Evolutionary conservation across 1,140 invertebrate genomes (phyloP), one percentile per base, ranked within the genome.

Genomic region (Leptopilina clavipes): DNA sequence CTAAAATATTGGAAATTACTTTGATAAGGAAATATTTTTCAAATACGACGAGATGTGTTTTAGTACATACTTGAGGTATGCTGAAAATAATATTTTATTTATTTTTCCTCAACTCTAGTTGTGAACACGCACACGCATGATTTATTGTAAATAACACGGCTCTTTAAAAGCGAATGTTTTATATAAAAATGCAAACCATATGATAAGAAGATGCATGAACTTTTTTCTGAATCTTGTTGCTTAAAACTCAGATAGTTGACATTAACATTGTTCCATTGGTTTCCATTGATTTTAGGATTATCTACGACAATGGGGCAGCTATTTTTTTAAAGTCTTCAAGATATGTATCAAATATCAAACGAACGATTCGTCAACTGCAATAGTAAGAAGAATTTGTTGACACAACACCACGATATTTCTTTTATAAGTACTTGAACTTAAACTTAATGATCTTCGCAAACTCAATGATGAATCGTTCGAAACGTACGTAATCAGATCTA

Each of bases 241-340:
- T 74, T 80, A 31, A 72, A 75, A 71, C 25, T 65, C 12, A 43
- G 73, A 70, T 52, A 40, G 70, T 65, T 40, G 79, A 81, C 72
- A 82, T 81, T 83, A 84, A 82, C 83, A 82, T 79, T 77, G 70
- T 86, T 86, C 80, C 78, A 79, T 86, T 90, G 81, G 86, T 90
- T 90, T 86, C 86, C 48, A 52, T 52, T 52, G 48, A 83, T 90
- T 90, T 89, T 90, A 90, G 89, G 89, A 88, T 87, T 90, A 76
- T 89, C 89, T 87, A 85, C 88, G 85, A 89, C 89, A 90, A 90
- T 90, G 89, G 89, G 89, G 80, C 89, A 90, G 83, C 89, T 90
- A 89, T 90, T 90, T 89, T 88, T 90, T 90, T 90, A 90, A 89
- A 85, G 82, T 86, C 86, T 84, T 84, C 81, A 86, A 78, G 85